A percentile compares a stretch with the other conserved stretches of the same genome.
Evolutionary conservation across 2,113 vertebrate genomes (phyloP).

Genomic region (Alethe diademata): DNA sequence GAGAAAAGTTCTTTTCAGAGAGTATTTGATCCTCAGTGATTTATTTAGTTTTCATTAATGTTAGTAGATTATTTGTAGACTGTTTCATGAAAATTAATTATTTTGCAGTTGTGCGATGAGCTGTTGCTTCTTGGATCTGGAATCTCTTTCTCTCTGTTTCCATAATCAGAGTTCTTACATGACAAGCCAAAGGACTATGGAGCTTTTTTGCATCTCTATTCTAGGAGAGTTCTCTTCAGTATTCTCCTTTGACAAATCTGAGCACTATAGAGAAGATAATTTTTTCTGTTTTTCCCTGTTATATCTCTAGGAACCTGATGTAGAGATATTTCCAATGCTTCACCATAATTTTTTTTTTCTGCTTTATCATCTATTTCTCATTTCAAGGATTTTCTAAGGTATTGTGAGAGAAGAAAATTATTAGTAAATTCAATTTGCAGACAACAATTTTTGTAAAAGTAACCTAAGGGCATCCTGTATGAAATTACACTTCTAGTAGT

Average conservation of each 20-base stretch:
- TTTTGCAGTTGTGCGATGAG: background rate
- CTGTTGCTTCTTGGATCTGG: background rate
- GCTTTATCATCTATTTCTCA: slow-evolving; percentile 24
- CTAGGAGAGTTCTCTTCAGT: background rate
- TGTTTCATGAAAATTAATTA: background rate
- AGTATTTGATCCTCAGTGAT: background rate
- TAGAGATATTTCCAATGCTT: background rate
- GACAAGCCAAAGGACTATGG: background rate
- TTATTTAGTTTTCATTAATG: background rate
- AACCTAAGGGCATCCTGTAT: slow-evolving; percentile 4
- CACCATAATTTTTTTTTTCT: slow-evolving; percentile 1
- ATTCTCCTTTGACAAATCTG: background rate
- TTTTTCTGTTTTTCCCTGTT: background rate
- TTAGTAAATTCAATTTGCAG: slow-evolving; percentile 50
- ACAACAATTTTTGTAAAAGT: slow-evolving; percentile 17
- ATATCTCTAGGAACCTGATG: background rate
- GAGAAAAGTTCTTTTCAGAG: background rate
- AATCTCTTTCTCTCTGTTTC: background rate
- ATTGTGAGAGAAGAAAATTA: slow-evolving; percentile 28
- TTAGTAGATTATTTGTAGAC: background rate
- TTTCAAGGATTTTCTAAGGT: slow-evolving; percentile 39
- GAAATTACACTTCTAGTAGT: slow-evolving; percentile 26
- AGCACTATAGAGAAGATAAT: background rate
- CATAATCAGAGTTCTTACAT: background rate
- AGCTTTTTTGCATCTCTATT: background rate